Conservation (phyloP, 2,888 invertebrate species). For the Hemaris fuciformis region DNA sequence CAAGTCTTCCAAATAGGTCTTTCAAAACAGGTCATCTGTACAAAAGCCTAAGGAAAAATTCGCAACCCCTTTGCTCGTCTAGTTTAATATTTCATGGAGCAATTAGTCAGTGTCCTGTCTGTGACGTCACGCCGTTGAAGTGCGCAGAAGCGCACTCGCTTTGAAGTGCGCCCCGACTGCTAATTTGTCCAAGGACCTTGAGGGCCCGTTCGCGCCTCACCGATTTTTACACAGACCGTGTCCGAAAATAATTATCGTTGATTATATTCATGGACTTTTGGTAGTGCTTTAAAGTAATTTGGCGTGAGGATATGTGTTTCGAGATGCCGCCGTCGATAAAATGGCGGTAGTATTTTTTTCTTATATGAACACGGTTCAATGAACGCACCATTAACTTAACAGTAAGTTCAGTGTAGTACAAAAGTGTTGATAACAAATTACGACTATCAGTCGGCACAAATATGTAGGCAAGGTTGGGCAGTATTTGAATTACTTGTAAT, state of each 20-base stretch:
- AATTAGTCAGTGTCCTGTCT: constrained; percentile 37
- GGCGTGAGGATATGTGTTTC: background rate
- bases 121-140: constrained; percentile 40
- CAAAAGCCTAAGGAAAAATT: background rate
- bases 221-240: constrained; percentile 14
- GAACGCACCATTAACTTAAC: no score
- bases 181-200: background rate
- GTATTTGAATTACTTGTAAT: no score
- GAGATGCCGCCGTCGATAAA: background rate
- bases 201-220: constrained; percentile 3
- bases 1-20: no score
- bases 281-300: background rate
- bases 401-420: no score
- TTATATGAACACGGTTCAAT: no score
- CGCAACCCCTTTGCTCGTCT: background rate
- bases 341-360: background rate
- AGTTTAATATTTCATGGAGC: constrained; percentile 45
- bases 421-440: no score
- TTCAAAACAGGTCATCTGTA: no score
- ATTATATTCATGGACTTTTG: constrained; percentile 20
- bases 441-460: no score
- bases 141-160: constrained; percentile 38
- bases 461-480: no score
- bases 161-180: constrained; percentile 31
- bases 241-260: constrained; percentile 27